These are phyloP conservation scores for Cryptoleucopteryx plumbea DNA, from an alignment of 2,113 vertebrate genomes.

Conservation along the genomic window DNA sequence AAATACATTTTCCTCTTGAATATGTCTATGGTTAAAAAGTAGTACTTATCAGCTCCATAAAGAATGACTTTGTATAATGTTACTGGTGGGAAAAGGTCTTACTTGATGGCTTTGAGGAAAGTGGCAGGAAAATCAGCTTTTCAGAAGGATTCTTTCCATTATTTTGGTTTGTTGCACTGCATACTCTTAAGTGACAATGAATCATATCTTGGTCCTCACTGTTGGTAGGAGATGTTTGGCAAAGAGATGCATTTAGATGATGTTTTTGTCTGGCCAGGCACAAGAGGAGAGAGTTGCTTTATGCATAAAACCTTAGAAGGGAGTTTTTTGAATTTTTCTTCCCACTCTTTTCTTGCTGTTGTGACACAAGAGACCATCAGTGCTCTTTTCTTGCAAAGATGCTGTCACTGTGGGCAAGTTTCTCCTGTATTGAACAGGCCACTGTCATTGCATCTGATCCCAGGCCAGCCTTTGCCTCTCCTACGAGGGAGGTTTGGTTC, in stretches of 20 bases:
- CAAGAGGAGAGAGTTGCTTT: background rate
- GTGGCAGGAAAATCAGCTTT: background rate
- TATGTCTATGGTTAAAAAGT: background rate
- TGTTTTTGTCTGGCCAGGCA: background rate
- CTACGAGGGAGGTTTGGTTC: background rate
- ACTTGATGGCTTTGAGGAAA: background rate
- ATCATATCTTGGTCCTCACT: background rate
- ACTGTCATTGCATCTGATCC: background rate
- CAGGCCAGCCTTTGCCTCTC: background rate
- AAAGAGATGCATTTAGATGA: background rate
- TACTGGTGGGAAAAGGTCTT: background rate
- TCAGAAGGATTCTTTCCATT: background rate
- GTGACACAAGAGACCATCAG: background rate
- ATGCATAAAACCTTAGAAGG: background rate
- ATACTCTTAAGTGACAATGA: background rate
- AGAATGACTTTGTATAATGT: background rate
- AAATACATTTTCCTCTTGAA: background rate
- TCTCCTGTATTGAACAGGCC: background rate
- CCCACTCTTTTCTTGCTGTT: background rate
- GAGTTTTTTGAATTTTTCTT: background rate
- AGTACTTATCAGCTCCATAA: background rate
- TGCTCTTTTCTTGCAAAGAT: background rate
- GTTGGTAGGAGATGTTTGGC: background rate
- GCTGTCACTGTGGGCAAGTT: background rate
- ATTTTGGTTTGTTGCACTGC: background rate